These are phyloP conservation scores for Agapostemon virescens DNA, from an alignment of 2,888 invertebrate genomes.

Conservation along the genomic window DNA sequence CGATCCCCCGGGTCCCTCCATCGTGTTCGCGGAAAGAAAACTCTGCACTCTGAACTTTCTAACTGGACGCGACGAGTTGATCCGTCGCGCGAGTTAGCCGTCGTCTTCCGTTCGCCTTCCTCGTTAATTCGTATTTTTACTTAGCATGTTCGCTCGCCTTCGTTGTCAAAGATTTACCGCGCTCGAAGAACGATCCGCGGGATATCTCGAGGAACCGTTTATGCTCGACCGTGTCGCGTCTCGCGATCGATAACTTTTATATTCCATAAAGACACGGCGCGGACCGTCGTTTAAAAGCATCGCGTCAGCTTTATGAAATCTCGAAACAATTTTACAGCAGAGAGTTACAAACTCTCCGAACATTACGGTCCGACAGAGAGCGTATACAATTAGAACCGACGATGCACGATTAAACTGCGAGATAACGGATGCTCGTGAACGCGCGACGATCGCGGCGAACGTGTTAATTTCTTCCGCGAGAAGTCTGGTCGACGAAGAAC, in stretches of 20 bases:
- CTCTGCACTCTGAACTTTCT: neutral
- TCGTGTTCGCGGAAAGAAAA: neutral
- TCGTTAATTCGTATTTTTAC: neutral
- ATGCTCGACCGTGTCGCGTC: no score
- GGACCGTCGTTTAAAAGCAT: no score
- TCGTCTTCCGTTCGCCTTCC: neutral
- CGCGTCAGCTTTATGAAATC: neutral
- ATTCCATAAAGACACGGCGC: neutral
- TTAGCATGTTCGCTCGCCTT: neutral
- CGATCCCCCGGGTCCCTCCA: neutral
- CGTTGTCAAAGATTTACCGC: no score
- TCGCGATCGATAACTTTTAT: no score
- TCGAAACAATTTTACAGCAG: neutral
- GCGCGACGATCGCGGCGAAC: neutral
- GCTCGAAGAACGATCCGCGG: no score
- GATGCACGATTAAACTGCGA: neutral
- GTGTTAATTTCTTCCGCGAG: neutral
- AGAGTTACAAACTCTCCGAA: no score
- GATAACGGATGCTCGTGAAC: neutral
- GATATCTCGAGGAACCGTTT: no score
- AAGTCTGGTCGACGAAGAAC: neutral
- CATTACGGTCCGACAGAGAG: no score
- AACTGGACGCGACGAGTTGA: slow-evolving; percentile 5
- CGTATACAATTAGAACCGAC: no score
- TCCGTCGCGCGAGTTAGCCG: neutral